A percentile compares a stretch with the other conserved stretches of the same genome.
phyloP scores from a whole-genome alignment of 2,113 vertebrate genomes.

The Myotis davidii region DNA sequence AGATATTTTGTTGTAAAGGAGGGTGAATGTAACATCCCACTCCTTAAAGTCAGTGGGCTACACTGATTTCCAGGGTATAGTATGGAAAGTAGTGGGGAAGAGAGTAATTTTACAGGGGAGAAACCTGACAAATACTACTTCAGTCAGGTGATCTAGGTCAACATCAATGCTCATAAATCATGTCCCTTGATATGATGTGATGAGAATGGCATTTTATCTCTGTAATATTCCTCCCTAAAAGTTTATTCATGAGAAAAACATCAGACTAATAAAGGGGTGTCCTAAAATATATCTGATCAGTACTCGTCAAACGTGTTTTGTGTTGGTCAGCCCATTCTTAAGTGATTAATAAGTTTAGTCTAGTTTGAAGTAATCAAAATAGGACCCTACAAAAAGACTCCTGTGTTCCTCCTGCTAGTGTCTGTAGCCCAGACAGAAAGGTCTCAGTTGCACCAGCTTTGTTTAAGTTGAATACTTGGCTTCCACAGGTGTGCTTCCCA shows the following conservation, averaged over 20 bases:
- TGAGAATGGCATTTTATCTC: background rate
- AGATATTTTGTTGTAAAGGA: background rate
- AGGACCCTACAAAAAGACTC: background rate
- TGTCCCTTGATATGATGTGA: background rate
- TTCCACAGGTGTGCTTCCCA: background rate
- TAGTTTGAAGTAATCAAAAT: constrained; percentile 7
- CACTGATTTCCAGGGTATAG: background rate
- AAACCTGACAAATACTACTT: background rate
- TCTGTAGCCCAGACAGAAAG: background rate
- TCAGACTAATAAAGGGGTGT: background rate
- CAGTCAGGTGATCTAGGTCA: background rate
- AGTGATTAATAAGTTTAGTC: background rate
- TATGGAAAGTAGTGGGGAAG: background rate
- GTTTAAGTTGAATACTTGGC: background rate
- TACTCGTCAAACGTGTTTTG: background rate
- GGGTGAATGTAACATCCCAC: background rate
- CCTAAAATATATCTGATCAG: background rate
- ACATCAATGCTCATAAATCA: background rate
- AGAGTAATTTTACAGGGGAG: background rate
- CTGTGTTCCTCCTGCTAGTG: background rate
- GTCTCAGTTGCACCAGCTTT: background rate
- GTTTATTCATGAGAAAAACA: background rate
- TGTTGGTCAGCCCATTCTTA: background rate
- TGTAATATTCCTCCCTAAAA: background rate
- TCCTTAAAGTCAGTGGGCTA: background rate